Conservation (phyloP, 2,888 invertebrate species). For the Drosophila ezoana region DNA sequence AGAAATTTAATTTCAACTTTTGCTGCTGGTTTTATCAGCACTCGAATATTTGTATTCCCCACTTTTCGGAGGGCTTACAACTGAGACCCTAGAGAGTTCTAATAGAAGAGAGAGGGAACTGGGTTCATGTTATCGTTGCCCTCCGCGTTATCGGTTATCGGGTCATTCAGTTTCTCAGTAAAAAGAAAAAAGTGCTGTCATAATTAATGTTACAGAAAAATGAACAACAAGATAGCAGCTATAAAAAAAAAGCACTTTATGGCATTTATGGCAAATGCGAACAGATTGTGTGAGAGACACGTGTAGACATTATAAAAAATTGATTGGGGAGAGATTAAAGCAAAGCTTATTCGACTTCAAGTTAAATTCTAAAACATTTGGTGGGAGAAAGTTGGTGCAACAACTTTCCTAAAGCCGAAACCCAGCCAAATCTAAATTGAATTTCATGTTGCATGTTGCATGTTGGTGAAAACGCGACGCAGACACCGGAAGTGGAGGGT, state of each 20-base stretch:
- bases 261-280: slow-evolving; percentile 17
- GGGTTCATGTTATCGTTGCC: slow-evolving; percentile 2
- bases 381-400: slow-evolving; percentile 32
- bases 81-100: too few relatives aligned
- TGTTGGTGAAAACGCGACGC: slow-evolving; percentile 37
- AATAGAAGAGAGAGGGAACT: too few relatives aligned
- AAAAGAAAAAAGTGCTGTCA: neutral
- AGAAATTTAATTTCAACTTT: too few relatives aligned
- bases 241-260: too few relatives aligned
- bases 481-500: slow-evolving; percentile 47
- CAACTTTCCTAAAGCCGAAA: slow-evolving; percentile 23
- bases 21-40: neutral
- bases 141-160: slow-evolving; percentile 22
- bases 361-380: slow-evolving; percentile 4
- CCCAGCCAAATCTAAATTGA: slow-evolving; percentile 38
- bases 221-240: slow-evolving; percentile 2
- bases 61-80: too few relatives aligned
- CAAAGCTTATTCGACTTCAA: too few relatives aligned
- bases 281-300: slow-evolving; percentile 18
- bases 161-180: slow-evolving; percentile 5
- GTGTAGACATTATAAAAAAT: slow-evolving; percentile 3
- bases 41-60: neutral
- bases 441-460: slow-evolving; percentile 50
- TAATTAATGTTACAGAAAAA: slow-evolving; percentile 22
- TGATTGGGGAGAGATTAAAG: slow-evolving; percentile 1